Evolutionary conservation across 1,140 invertebrate genomes (phyloP).

Genomic region (Archivesica marissinica): DNA sequence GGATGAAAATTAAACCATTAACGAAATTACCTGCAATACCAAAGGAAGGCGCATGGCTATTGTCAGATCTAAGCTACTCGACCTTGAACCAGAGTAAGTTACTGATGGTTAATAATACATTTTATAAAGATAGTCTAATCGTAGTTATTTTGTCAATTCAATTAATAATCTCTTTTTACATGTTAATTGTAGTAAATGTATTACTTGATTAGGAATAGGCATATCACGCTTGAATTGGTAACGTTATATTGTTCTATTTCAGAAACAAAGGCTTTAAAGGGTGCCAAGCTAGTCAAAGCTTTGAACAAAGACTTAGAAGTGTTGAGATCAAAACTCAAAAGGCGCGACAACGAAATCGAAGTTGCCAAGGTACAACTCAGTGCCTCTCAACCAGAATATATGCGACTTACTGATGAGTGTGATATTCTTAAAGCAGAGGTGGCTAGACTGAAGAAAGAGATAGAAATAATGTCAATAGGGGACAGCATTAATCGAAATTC

Average conservation of each 20-base stretch:
- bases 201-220: no score
- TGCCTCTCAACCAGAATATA: neutral
- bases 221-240: no score
- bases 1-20: constrained; percentile 46
- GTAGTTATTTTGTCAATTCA: neutral
- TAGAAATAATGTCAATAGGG: constrained; percentile 32
- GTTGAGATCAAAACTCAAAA: constrained; percentile 3
- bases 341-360: constrained; percentile 28
- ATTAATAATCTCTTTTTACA: no score
- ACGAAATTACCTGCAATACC: constrained; percentile 36
- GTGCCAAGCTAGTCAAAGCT: constrained; percentile 4
- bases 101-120: neutral
- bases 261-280: constrained; percentile 42
- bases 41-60: constrained; percentile 30
- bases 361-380: neutral
- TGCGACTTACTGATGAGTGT: neutral
- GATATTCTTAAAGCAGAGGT: constrained; percentile 50
- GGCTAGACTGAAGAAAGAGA: constrained; percentile 40
- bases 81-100: constrained; percentile 49
- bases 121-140: neutral
- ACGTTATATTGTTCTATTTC: neutral
- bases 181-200: neutral
- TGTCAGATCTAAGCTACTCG: constrained; percentile 14
- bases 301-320: constrained; percentile 7
- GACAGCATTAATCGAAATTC: constrained; percentile 4